These are phyloP conservation scores for Rallus crepitans DNA, from an alignment of 2,797 vertebrate species.

Conservation along the genomic window DNA sequence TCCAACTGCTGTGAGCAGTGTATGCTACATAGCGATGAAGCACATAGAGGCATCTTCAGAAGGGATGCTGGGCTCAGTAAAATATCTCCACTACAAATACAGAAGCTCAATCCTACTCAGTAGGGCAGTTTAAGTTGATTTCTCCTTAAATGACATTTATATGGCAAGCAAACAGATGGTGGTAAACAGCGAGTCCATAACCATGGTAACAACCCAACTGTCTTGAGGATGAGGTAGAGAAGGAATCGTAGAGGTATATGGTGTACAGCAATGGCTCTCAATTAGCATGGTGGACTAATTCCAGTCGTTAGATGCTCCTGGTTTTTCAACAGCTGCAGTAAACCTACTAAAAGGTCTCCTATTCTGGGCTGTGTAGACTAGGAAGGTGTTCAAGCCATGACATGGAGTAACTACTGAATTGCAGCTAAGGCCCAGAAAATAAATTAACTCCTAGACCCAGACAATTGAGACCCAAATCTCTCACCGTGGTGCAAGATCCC, in stretches of 20 bases:
- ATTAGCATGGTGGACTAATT: background rate
- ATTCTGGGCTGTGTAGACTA: background rate
- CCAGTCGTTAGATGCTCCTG: background rate
- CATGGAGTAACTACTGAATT: background rate
- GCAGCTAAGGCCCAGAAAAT: background rate
- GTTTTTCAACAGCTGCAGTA: background rate
- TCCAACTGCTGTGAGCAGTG: background rate
- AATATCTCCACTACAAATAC: background rate
- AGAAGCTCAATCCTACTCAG: background rate
- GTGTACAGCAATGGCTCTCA: background rate
- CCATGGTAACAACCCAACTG: background rate
- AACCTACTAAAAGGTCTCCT: background rate
- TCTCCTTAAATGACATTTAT: background rate
- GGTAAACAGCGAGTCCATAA: background rate
- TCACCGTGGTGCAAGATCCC: background rate
- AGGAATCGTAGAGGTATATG: background rate
- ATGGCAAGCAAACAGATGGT: background rate
- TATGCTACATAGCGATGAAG: background rate
- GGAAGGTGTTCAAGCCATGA: background rate
- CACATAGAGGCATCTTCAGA: background rate
- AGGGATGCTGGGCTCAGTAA: background rate
- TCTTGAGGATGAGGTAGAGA: background rate
- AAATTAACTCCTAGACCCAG: background rate
- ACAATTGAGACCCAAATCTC: background rate
- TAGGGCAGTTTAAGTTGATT: background rate